Conservation (phyloP, 2,113 vertebrate genomes). For the Hemicordylus capensis region DNA sequence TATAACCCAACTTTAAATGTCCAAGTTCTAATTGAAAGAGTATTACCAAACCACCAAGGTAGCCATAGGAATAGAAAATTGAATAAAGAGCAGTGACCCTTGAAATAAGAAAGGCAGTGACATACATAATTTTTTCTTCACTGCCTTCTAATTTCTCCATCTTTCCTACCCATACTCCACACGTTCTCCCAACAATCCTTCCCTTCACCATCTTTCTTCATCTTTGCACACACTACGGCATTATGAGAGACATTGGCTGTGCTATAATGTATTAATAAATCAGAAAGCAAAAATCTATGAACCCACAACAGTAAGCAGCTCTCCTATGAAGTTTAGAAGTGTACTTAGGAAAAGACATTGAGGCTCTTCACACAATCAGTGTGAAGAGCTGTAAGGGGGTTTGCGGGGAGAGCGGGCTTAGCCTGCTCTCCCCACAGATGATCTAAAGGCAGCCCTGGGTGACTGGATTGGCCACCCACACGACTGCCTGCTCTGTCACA, state of each 20-base stretch:
- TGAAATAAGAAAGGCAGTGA: not conserved
- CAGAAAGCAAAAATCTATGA: not conserved
- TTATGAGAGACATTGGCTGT: not conserved
- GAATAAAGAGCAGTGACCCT: not conserved
- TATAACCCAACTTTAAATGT: not conserved
- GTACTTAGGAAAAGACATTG: not conserved
- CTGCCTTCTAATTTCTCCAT: not conserved
- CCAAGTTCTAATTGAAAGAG: not conserved
- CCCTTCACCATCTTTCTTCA: not conserved
- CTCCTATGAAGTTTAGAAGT: not conserved
- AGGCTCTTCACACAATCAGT: too few species aligned
- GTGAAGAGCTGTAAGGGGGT: too few species aligned
- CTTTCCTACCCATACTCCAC: not conserved
- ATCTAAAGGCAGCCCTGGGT: too few species aligned
- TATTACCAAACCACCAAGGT: not conserved
- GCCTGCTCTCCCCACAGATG: too few species aligned
- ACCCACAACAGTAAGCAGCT: not conserved
- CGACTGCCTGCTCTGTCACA: too few species aligned
- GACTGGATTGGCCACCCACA: too few species aligned
- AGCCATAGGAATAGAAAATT: slow-evolving; percentile 17
- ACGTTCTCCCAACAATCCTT: not conserved
- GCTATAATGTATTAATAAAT: not conserved
- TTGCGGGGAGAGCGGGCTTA: too few species aligned
- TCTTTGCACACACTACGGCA: not conserved
- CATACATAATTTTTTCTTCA: not conserved